Evolutionary conservation across 2,888 invertebrate species (phyloP).

Genomic region (Gasteruption jaculator): DNA sequence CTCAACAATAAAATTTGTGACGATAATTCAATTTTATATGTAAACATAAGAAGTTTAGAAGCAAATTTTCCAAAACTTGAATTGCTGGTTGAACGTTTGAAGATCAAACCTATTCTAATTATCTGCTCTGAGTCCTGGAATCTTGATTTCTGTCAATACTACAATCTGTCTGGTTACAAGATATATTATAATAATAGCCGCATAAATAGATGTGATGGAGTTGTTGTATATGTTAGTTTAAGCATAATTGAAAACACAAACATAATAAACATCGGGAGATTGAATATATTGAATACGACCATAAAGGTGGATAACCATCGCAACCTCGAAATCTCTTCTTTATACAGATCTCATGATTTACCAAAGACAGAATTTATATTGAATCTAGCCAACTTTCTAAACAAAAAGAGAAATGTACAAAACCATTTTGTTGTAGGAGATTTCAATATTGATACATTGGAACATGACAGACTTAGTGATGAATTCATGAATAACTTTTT

Average conservation of each 20-base stretch:
- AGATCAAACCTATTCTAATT: not conserved
- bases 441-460: not conserved
- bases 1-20: no score
- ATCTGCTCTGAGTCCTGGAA: not conserved
- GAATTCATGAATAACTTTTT: constrained; percentile 2
- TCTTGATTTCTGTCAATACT: not conserved
- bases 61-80: no score
- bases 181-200: not conserved
- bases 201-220: constrained; percentile 3
- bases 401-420: not conserved
- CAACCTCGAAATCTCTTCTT: not conserved
- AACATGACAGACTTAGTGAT: not conserved
- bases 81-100: not conserved
- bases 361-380: not conserved
- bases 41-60: no score
- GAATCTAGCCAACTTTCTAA: not conserved
- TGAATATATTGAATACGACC: constrained; percentile 2
- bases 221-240: not conserved
- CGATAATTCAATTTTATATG: no score
- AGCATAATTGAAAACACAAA: not conserved
- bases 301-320: not conserved
- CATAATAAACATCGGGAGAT: not conserved
- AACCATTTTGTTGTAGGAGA: not conserved
- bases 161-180: not conserved
- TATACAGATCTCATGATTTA: constrained; percentile 5